Evolutionary conservation across 2,888 invertebrate species (phyloP), one percentile per base, ranked within the genome.

Genomic region (Ornithoptera priamus): DNA sequence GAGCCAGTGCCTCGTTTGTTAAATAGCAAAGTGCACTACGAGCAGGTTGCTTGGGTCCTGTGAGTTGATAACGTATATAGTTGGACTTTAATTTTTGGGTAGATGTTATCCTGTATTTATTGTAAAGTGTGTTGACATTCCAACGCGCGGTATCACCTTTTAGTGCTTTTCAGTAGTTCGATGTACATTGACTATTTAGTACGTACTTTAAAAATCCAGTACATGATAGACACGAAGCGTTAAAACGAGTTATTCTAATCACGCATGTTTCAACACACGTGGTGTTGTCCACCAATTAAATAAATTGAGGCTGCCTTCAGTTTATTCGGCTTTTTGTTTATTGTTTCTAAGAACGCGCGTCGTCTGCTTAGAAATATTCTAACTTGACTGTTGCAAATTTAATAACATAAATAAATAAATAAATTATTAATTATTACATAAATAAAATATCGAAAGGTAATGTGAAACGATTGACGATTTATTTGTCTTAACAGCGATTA

Each of bases 221-320:
- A 50, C 10, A 24, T 17, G 17, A 50, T 50, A 15, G 24, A 62
- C 18, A 62, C 4, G 12, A 18, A 17, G 50, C 63, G 20, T 42
- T 46, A 10, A 59, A 70, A 59, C 66, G n/a, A 39, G 66, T 70
- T 70, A 66, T 66, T 66, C 30, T 70, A 70, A 66, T 70, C 30
- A 39, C 36, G 36, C 69, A 30, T 62, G 50, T 69, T 65, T 57
- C 62, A 42, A 65, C 22, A 58, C 50, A 24, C 20, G 7, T 24
- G 12, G 65, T 66, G 62, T 62, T 61, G 61, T 66, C 66, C 65
- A 36, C 53, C 69, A 65, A 62, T 30, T 20, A 62, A 70, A 66
- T 63, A 53, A 63, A 69, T 62, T 22, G 58, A 53, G 58, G 62
- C 22, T 36, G 22, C 60, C 17, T 42, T 66, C 53, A 62, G 57